Base-by-base conservation (phyloP, 2,113 vertebrate genomes). In the Fukomys damarensis region DNA sequence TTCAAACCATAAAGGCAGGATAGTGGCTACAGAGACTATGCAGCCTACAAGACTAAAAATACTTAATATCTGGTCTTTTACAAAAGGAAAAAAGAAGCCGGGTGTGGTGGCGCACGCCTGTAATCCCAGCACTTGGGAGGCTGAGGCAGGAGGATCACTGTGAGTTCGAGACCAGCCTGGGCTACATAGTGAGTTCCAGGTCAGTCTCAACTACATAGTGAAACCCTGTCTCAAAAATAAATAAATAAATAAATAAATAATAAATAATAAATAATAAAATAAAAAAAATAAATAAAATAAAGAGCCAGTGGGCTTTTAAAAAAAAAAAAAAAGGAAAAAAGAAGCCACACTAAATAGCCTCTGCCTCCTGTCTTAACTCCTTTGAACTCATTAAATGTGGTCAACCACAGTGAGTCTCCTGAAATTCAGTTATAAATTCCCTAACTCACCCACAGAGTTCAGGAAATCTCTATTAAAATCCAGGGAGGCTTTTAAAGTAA, bases 391-490 rank as follows among this genome's bases (percentile, higher is more conserved):
- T 93, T 43, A 87, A 77, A 93, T n/a, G 17, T 19, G 66, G 68
- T 56, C 49, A 66, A 46, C 32, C 56, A 41, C 14, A 95, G 28
- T n/a, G 24, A 93, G 56, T 38, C n/a, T 80, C 90, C 81, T 70
- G 79, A 94, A 83, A 86, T 70, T 70, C 74, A 68, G 16, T 46
- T 28, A 56, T 30, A 61, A 88, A 68, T 84, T 61, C 52, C 46
- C 70, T 79, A 94, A 94, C 43, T 82, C 68, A 58, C 61, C 38
- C 32, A 92, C 26, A 94, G 76, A 94, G 28, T 92, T 49, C 65
- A 94, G 58, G 14, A 96, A 92, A 61, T 72, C 20, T 43, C 70
- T 63, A 90, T 84, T 63, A 94, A 95, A 96, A 81, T 43, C 43
- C 19, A 68, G 86, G n/a, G n/a, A 58, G 41, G 66, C 38, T 68